Conservation (phyloP, 2,888 invertebrate genomes). For the Stramonita haemastoma region DNA sequence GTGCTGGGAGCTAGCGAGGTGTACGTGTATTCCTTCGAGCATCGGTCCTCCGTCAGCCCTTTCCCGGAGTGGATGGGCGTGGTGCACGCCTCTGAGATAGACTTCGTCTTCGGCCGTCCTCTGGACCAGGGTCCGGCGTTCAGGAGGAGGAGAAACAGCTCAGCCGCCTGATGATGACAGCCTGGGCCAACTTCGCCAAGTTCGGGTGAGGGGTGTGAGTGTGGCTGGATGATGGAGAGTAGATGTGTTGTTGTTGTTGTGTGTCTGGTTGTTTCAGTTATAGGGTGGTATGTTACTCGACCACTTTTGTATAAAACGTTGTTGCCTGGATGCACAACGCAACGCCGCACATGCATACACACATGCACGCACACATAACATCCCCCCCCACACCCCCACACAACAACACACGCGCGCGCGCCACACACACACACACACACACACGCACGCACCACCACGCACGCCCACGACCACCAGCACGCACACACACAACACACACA, state of each 20-base stretch:
- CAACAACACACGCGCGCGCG: no score
- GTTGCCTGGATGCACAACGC: no score
- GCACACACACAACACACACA: no score
- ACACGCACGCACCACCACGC: no score
- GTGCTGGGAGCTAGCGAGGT: slow-evolving; percentile 37
- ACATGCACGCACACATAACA: no score
- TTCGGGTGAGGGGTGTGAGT: slow-evolving; percentile 84
- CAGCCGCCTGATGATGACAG: slow-evolving; percentile 91
- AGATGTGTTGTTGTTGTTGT: neutral
- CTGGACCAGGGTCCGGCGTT: slow-evolving; percentile 81
- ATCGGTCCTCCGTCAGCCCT: slow-evolving; percentile 52
- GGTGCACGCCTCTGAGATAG: slow-evolving; percentile 72
- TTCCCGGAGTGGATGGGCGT: slow-evolving; percentile 69
- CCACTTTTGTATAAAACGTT: neutral
- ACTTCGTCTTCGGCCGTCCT: slow-evolving; percentile 69
- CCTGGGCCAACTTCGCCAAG: slow-evolving; percentile 96
- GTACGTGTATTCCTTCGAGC: slow-evolving; percentile 62
- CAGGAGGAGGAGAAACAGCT: slow-evolving; percentile 88
- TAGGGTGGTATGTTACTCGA: neutral
- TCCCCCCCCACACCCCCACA: no score
- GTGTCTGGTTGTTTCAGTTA: no score
- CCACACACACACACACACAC: no score
- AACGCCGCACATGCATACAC: no score
- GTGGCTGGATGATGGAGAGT: neutral
- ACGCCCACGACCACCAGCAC: no score